Conservation (phyloP, 2,888 invertebrate species). For the Perithous albicinctus region DNA sequence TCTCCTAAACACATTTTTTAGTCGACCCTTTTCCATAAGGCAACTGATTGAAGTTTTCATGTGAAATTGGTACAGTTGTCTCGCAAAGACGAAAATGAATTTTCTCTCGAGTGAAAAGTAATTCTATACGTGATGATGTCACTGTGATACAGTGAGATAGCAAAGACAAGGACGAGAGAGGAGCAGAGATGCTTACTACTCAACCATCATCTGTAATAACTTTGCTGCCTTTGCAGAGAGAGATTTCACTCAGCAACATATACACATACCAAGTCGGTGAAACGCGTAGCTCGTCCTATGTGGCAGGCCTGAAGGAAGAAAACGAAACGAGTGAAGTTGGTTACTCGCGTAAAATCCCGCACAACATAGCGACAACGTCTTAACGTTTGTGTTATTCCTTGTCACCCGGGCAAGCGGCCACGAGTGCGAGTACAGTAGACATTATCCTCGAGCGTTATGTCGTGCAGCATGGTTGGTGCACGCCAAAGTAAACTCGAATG, state of each 20-base stretch:
- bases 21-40: too few relatives aligned
- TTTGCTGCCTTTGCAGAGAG: slow-evolving; percentile 5
- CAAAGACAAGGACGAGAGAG: background rate
- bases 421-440: slow-evolving; percentile 32
- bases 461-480: slow-evolving; percentile 20
- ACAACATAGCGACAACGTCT: slow-evolving; percentile 11
- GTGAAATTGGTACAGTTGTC: background rate
- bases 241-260: background rate
- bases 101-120: background rate
- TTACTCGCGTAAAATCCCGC: slow-evolving; percentile 16
- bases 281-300: background rate
- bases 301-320: background rate
- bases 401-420: slow-evolving; percentile 25
- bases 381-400: slow-evolving; percentile 33
- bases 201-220: slow-evolving; percentile 5
- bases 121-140: background rate
- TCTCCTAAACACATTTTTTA: too few relatives aligned
- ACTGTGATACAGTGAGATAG: background rate
- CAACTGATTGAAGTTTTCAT: background rate
- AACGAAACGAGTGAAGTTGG: slow-evolving; percentile 9
- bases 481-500: slow-evolving; percentile 58
- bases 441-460: slow-evolving; percentile 44
- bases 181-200: background rate
- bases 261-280: background rate
- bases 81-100: background rate